phyloP scores from a whole-genome alignment of 2,113 vertebrate species.

The Stomatorhinus ivindoensis region DNA sequence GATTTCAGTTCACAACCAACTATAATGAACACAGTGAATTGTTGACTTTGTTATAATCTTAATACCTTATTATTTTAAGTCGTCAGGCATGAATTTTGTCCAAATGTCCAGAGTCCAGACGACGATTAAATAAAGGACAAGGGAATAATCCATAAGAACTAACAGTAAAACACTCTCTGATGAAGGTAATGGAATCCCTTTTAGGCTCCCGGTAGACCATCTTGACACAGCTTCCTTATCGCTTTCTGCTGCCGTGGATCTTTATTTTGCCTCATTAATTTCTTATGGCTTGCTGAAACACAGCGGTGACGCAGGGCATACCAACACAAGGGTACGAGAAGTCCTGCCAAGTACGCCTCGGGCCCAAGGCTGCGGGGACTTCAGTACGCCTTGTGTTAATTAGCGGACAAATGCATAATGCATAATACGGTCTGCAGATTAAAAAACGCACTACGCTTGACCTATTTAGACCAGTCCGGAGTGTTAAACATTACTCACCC shows the following conservation, averaged over 20 bases:
- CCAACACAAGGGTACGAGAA: slow-evolving; percentile 11
- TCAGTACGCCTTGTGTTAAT: slow-evolving; percentile 34
- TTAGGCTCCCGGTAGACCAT: neutral
- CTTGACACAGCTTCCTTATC: slow-evolving; percentile 19
- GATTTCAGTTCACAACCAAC: neutral
- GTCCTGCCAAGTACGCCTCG: neutral
- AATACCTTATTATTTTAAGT: neutral
- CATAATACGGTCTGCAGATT: slow-evolving; percentile 23
- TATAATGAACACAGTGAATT: neutral
- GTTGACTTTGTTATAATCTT: neutral
- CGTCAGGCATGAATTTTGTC: neutral
- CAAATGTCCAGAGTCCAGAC: neutral
- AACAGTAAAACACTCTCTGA: neutral
- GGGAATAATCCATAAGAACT: neutral
- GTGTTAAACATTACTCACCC: slow-evolving; percentile 29
- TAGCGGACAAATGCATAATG: slow-evolving; percentile 32
- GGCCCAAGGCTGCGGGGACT: slow-evolving; percentile 13
- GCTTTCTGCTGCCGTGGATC: neutral
- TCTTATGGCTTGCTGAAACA: slow-evolving; percentile 17
- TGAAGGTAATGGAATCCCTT: slow-evolving; percentile 12
- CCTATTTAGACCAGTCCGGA: slow-evolving; percentile 27
- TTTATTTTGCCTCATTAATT: slow-evolving; percentile 29
- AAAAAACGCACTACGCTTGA: slow-evolving; percentile 19
- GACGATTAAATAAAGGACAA: neutral
- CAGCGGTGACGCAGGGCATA: slow-evolving; percentile 8